Percentiles rank a stretch among this genome's conserved stretches.
Conservation (phyloP, 1,140 invertebrate genomes). For the Drosophila punjabiensis region DNA sequence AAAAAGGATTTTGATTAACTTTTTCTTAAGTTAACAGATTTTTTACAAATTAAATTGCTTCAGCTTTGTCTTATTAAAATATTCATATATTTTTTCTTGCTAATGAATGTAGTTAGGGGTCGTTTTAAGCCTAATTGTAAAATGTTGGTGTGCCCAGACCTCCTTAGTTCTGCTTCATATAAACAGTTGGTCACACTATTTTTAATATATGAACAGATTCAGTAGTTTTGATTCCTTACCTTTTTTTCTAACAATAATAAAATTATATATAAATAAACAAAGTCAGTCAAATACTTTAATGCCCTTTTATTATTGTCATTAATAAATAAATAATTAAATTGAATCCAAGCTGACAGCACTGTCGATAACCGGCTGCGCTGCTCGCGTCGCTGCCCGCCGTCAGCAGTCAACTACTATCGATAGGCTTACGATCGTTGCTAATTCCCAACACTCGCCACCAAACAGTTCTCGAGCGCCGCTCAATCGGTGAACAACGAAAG, state of each 20-base stretch:
- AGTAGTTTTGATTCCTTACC: background rate
- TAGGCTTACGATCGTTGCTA: conserved; percentile 66
- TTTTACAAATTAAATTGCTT: background rate
- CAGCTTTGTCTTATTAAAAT: too few species aligned
- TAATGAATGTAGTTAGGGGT: too few species aligned
- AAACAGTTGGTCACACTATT: background rate
- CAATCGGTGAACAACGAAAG: conserved; percentile 59
- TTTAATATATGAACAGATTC: background rate
- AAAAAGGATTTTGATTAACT: background rate
- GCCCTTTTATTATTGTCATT: background rate
- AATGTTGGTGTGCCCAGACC: background rate
- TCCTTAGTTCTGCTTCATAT: background rate
- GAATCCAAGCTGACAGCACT: conserved; percentile 10
- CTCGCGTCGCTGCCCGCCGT: conserved; percentile 15
- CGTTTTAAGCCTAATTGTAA: too few species aligned
- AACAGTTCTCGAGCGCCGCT: conserved; percentile 74
- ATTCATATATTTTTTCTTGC: background rate
- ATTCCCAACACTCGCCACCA: conserved; percentile 32
- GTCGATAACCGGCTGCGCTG: conserved; percentile 20
- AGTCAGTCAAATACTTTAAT: background rate
- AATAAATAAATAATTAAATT: background rate
- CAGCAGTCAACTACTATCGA: conserved; percentile 68
- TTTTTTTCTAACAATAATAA: too few species aligned
- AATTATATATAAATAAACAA: too few species aligned
- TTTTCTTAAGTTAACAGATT: background rate